These are phyloP conservation scores for Flexamia atlantica DNA, from an alignment of 2,888 invertebrate genomes.

Conservation along the genomic window DNA sequence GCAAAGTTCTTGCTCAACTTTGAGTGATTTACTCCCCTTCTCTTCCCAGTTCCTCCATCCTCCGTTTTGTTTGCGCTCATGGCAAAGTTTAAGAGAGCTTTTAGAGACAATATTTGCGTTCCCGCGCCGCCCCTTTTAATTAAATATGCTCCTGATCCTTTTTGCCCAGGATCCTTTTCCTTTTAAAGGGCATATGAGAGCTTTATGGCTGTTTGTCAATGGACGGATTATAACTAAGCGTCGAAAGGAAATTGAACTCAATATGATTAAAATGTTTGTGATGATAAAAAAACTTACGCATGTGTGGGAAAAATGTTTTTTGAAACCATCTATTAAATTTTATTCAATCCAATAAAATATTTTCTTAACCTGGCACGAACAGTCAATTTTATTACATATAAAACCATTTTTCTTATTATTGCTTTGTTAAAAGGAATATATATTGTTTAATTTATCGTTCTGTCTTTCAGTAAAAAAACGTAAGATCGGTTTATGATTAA, in stretches of 20 bases:
- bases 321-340: too few species aligned
- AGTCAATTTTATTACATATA: too few species aligned
- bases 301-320: too few species aligned
- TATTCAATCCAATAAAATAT: too few species aligned
- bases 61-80: slow-evolving; percentile 40
- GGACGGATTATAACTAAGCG: not conserved
- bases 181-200: slow-evolving; percentile 31
- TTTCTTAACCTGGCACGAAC: too few species aligned
- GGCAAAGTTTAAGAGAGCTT: slow-evolving; percentile 34
- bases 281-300: too few species aligned
- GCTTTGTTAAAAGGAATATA: too few species aligned
- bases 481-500: too few species aligned
- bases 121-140: slow-evolving; percentile 47
- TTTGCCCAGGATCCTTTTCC: slow-evolving; percentile 9
- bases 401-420: too few species aligned
- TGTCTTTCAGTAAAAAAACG: too few species aligned
- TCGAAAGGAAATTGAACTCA: not conserved
- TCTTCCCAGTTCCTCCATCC: slow-evolving; percentile 1
- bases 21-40: slow-evolving; percentile 40
- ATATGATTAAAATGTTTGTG: too few species aligned
- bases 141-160: slow-evolving; percentile 32
- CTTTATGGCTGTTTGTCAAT: slow-evolving; percentile 22
- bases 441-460: too few species aligned
- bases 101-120: slow-evolving; percentile 53
- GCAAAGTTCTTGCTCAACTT: slow-evolving; percentile 50